Percentiles rank a stretch among this genome's conserved stretches.
These are phyloP conservation scores for Liolophura sinensis DNA, from an alignment of 1,140 invertebrate species.

Conservation along the genomic window DNA sequence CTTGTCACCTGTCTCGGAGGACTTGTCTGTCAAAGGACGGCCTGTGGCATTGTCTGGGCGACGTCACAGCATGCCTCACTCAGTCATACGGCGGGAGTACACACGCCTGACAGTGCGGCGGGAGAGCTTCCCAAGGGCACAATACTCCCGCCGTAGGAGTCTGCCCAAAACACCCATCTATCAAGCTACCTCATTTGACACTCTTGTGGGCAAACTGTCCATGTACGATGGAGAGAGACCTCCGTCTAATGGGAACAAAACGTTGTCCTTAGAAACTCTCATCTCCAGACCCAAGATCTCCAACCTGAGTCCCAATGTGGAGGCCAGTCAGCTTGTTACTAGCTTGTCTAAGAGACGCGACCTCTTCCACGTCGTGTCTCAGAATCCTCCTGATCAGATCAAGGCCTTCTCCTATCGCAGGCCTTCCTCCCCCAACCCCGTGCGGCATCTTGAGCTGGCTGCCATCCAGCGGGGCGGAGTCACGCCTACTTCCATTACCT, in stretches of 20 bases:
- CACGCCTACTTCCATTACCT: too few species aligned
- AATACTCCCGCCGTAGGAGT: slow-evolving; percentile 26
- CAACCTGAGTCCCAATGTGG: slow-evolving; percentile 33
- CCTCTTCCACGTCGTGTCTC: too few species aligned
- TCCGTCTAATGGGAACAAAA: slow-evolving; percentile 10
- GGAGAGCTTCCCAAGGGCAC: slow-evolving; percentile 24
- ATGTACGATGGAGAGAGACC: slow-evolving; percentile 7
- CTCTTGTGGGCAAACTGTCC: slow-evolving; percentile 19
- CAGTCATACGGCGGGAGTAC: slow-evolving; percentile 31
- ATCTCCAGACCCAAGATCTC: slow-evolving; percentile 36
- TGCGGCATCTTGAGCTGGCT: too few species aligned
- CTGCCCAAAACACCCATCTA: slow-evolving; percentile 28
- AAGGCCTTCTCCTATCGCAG: too few species aligned
- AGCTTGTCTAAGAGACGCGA: slow-evolving; percentile 1
- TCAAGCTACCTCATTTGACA: slow-evolving; percentile 29
- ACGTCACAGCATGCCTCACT: slow-evolving; percentile 36
- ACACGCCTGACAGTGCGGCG: slow-evolving; percentile 32
- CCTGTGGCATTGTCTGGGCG: slow-evolving; percentile 15
- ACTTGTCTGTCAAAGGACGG: slow-evolving; percentile 12
- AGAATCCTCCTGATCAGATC: too few species aligned
- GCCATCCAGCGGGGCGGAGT: too few species aligned
- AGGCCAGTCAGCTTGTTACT: slow-evolving; percentile 24
- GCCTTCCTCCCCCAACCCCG: too few species aligned
- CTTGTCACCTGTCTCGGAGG: slow-evolving; percentile 28
- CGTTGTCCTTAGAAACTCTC: slow-evolving; percentile 38